Percentiles rank a stretch among this genome's conserved stretches.
Conservation (phyloP, 2,888 invertebrate genomes). For the Parnassius orleans region DNA sequence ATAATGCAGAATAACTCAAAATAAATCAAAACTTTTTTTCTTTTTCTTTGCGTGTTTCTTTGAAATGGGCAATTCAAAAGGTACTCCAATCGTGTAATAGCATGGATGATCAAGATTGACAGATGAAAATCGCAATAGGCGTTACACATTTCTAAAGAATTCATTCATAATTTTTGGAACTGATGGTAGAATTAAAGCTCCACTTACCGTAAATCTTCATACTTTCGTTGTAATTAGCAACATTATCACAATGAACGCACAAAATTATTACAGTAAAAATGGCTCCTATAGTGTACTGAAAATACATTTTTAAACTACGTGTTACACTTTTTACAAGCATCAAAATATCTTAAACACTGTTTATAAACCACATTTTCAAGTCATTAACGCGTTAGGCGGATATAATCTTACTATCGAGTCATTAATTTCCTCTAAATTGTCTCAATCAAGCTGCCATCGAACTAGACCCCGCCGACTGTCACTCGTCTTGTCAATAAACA, state of each 20-base stretch:
- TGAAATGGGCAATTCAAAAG: background rate
- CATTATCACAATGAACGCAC: slow-evolving; percentile 79
- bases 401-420: slow-evolving; percentile 60
- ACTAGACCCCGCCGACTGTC: slow-evolving; percentile 74
- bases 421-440: slow-evolving; percentile 62
- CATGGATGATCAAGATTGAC: slow-evolving; percentile 29
- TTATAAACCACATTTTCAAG: slow-evolving; percentile 72
- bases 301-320: slow-evolving; percentile 70
- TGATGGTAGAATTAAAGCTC: slow-evolving; percentile 10
- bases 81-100: slow-evolving; percentile 18
- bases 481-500: slow-evolving; percentile 79
- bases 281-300: slow-evolving; percentile 75
- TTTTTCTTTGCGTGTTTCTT: background rate
- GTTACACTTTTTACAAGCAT: slow-evolving; percentile 60
- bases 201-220: slow-evolving; percentile 74
- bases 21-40: background rate
- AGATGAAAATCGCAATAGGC: slow-evolving; percentile 28
- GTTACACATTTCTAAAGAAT: slow-evolving; percentile 22
- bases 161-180: background rate
- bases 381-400: slow-evolving; percentile 52
- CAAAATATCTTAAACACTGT: slow-evolving; percentile 60
- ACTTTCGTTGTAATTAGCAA: slow-evolving; percentile 75
- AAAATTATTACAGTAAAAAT: slow-evolving; percentile 81
- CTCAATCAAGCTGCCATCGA: slow-evolving; percentile 66
- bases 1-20: too few species aligned